phyloP scores from a whole-genome alignment of 1,140 invertebrate genomes.

The Atta colombica region DNA sequence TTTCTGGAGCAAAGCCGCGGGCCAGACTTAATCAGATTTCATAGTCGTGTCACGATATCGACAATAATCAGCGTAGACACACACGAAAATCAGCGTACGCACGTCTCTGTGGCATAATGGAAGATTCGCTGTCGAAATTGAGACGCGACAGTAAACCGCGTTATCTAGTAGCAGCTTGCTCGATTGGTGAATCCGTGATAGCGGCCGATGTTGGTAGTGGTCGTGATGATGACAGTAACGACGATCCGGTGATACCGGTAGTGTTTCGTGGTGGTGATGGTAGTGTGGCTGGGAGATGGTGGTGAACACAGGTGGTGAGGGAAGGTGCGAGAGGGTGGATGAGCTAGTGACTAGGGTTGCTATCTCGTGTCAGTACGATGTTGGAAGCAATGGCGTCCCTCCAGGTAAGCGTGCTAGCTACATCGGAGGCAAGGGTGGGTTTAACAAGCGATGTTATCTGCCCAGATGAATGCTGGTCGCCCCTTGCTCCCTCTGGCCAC shows the following conservation, averaged over 20 bases:
- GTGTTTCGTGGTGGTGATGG: constrained; percentile 32
- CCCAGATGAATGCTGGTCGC: constrained; percentile 75
- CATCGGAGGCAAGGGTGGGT: constrained; percentile 70
- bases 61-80: constrained; percentile 14
- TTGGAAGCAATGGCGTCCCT: constrained; percentile 68
- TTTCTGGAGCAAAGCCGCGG: background rate
- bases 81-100: constrained; percentile 24
- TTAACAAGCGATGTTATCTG: constrained; percentile 80
- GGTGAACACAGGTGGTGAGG: constrained; percentile 26
- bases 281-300: constrained; percentile 16
- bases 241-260: constrained; percentile 50
- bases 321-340: constrained; percentile 51
- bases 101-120: constrained; percentile 3
- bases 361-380: constrained; percentile 77
- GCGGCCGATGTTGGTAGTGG: background rate
- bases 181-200: constrained; percentile 65
- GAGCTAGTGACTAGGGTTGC: constrained; percentile 69
- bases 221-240: constrained; percentile 58
- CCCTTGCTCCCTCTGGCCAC: constrained; percentile 68
- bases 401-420: constrained; percentile 74
- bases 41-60: background rate
- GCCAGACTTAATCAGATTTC: background rate
- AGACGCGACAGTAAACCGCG: constrained; percentile 74
- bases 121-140: constrained; percentile 63
- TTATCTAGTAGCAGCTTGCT: constrained; percentile 68